A percentile compares a stretch with the other conserved stretches of the same genome.
phyloP scores from a whole-genome alignment of 2,888 invertebrate genomes.

The Exephanes ischioxanthus region DNA sequence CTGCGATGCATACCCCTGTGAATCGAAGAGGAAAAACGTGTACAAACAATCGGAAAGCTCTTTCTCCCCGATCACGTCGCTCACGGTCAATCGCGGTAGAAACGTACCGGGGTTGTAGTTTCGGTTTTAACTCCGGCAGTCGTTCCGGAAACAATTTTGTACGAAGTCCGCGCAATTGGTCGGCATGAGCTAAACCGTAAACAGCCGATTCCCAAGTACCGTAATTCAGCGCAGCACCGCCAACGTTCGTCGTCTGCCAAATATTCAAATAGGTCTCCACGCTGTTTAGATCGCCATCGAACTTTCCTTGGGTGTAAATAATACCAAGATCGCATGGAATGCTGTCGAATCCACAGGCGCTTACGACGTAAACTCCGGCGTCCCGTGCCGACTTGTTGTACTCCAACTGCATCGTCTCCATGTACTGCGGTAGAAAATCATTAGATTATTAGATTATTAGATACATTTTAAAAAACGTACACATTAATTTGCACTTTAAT shows the following conservation, averaged over 20 bases:
- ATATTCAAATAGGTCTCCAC: conserved; percentile 90
- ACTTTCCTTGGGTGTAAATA: conserved; percentile 91
- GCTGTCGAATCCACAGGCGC: conserved; percentile 97
- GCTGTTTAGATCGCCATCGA: conserved; percentile 91
- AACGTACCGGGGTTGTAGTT: conserved; percentile 86
- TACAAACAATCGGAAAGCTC: conserved; percentile 27
- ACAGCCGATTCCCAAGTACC: conserved; percentile 97
- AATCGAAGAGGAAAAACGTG: conserved; percentile 41
- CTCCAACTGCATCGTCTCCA: conserved; percentile 94
- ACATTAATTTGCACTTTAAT: background rate
- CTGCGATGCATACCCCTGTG: conserved; percentile 86
- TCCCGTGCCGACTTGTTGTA: conserved; percentile 91
- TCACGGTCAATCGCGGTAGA: background rate
- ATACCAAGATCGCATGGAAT: conserved; percentile 96
- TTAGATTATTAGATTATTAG: conserved; percentile 14
- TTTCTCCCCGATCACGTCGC: background rate
- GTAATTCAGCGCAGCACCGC: conserved; percentile 88
- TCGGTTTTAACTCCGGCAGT: conserved; percentile 89
- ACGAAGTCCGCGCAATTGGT: conserved; percentile 89
- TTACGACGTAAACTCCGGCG: conserved; percentile 94
- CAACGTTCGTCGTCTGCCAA: conserved; percentile 73
- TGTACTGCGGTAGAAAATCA: conserved; percentile 87
- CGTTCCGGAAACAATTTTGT: conserved; percentile 88
- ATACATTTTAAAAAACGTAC: background rate
- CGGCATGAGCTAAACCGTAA: conserved; percentile 89